phyloP scores from a whole-genome alignment of 2,797 vertebrate species.

The Heterohyrax brucei region DNA sequence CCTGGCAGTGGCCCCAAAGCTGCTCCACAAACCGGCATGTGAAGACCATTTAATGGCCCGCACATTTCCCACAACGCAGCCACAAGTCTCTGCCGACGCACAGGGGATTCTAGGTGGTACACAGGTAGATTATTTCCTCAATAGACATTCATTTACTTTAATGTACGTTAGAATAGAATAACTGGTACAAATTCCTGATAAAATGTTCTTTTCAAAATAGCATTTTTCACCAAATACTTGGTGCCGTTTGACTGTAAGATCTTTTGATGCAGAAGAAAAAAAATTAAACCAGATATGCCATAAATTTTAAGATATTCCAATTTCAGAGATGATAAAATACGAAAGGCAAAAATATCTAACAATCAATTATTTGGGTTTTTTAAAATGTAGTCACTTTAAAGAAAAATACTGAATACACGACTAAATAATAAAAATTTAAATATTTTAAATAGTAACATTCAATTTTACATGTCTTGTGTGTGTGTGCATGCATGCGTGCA shows the following conservation, averaged over 20 bases:
- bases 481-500: too few species aligned
- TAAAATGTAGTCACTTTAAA: constrained; percentile 50
- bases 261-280: constrained; percentile 19
- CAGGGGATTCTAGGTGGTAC: not conserved
- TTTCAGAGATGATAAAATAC: constrained; percentile 17
- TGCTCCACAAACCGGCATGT: not conserved
- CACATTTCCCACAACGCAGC: not conserved
- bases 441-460: not conserved
- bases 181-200: constrained; percentile 2
- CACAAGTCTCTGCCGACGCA: not conserved
- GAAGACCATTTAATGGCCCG: not conserved
- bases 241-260: not conserved
- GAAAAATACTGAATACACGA: constrained; percentile 39
- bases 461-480: not conserved
- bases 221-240: constrained; percentile 53
- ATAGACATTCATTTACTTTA: not conserved
- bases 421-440: not conserved
- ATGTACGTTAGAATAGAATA: constrained; percentile 60
- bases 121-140: not conserved
- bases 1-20: not conserved
- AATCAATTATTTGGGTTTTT: constrained; percentile 56
- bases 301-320: constrained; percentile 8
- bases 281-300: constrained; percentile 2
- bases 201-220: constrained; percentile 63
- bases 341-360: constrained; percentile 46